Percentiles rank a stretch among this genome's conserved stretches.
These are phyloP conservation scores for Harlomillsia oculata DNA, from an alignment of 1,140 invertebrate genomes.

Conservation along the genomic window DNA sequence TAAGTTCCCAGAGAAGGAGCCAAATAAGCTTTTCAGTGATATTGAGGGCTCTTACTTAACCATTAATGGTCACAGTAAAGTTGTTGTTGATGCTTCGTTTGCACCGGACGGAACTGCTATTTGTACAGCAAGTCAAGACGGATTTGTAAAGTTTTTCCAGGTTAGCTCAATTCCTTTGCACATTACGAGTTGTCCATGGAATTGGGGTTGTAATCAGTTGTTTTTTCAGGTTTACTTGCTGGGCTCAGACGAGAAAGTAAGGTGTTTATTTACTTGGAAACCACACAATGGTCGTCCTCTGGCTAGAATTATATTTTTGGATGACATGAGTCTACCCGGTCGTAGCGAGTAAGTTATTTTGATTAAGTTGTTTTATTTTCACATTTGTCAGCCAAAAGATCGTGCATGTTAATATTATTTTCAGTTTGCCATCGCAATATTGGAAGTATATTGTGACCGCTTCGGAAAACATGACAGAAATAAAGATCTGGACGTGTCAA, in stretches of 20 bases:
- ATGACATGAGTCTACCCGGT: conserved; percentile 73
- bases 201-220: too few species aligned
- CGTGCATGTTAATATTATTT: too few species aligned
- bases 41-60: conserved; percentile 52
- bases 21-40: conserved; percentile 43
- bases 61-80: conserved; percentile 47
- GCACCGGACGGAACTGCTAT: conserved; percentile 87
- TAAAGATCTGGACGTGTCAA: conserved; percentile 91
- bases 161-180: too few species aligned
- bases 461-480: conserved; percentile 74
- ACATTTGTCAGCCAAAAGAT: too few species aligned
- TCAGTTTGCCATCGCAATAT: too few species aligned
- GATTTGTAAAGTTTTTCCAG: conserved; percentile 85
- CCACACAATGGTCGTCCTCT: conserved; percentile 78
- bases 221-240: conserved; percentile 40
- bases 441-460: conserved; percentile 92
- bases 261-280: conserved; percentile 57
- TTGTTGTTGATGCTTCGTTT: conserved; percentile 77
- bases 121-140: conserved; percentile 76
- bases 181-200: too few species aligned
- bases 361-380: too few species aligned
- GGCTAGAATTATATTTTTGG: conserved; percentile 78
- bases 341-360: conserved; percentile 69
- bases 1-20: conserved; percentile 45
- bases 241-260: conserved; percentile 42